phyloP scores from a whole-genome alignment of 2,113 vertebrate species.

The Brachionichthys hirsutus region DNA sequence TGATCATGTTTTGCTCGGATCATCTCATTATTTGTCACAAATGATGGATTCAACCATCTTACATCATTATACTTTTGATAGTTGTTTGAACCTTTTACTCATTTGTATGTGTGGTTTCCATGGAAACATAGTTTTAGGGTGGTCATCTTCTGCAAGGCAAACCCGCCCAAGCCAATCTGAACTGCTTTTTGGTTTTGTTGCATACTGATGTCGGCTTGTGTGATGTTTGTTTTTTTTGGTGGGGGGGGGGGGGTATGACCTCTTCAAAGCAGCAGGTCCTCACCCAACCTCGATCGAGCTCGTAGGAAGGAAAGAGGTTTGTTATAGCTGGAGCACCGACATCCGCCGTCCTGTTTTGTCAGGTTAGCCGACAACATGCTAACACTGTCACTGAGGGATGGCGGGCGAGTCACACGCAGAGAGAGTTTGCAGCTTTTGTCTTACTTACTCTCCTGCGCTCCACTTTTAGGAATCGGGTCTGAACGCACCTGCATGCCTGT shows the following conservation, averaged over 20 bases:
- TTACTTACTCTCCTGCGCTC: conserved; percentile 64
- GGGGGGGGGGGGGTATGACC: conserved; percentile 25
- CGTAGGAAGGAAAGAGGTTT: conserved; percentile 28
- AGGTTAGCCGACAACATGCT: conserved; percentile 31
- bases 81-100: no score
- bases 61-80: no score
- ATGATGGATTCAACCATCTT: no score
- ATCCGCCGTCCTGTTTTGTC: conserved; percentile 46
- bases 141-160: no score
- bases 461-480: conserved; percentile 73
- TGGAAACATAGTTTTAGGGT: no score
- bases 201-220: no score
- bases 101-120: no score
- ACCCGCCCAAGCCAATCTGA: no score
- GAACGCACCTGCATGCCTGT: conserved; percentile 5
- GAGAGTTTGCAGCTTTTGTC: conserved; percentile 39
- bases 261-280: conserved; percentile 20
- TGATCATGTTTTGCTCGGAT: no score
- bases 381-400: conserved; percentile 12
- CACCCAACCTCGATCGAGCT: conserved; percentile 4
- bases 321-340: conserved; percentile 46
- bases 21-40: no score
- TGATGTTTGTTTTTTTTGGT: no score
- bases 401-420: conserved; percentile 11
- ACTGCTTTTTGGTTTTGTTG: no score